Evolutionary conservation across 2,113 vertebrate genomes (phyloP).

Genomic region (Athene cunicularia): DNA sequence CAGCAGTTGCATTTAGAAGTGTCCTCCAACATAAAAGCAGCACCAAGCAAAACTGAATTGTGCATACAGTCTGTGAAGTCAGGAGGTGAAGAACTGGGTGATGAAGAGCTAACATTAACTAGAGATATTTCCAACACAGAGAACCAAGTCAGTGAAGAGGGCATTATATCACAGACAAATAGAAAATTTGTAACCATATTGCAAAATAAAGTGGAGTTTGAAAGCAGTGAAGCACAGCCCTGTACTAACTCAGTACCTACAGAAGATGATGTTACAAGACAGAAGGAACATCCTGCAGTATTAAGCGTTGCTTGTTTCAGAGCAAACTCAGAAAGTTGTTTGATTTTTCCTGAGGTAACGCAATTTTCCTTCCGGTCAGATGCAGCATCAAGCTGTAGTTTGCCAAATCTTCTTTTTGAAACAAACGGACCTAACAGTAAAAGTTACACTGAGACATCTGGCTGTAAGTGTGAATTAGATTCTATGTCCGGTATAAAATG

Average conservation of each 20-base stretch:
- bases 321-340: conserved; percentile 62
- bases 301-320: conserved; percentile 17
- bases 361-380: not conserved
- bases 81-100: not conserved
- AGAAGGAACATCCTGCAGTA: not conserved
- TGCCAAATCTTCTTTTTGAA: conserved; percentile 65
- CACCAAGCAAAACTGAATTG: not conserved
- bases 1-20: not conserved
- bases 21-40: not conserved
- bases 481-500: conserved; percentile 22
- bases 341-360: conserved; percentile 3
- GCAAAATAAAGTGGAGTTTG: conserved; percentile 1
- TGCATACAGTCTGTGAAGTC: not conserved
- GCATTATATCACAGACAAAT: not conserved
- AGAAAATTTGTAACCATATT: not conserved
- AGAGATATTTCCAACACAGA: not conserved
- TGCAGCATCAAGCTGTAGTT: conserved; percentile 51
- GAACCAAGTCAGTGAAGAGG: not conserved
- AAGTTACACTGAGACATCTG: not conserved
- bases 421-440: not conserved
- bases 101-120: not conserved
- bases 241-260: not conserved
- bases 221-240: not conserved
- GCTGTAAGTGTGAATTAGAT: not conserved
- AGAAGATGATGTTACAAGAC: not conserved